These are phyloP conservation scores for Hedychridium roseum DNA, from an alignment of 2,888 invertebrate genomes.

Conservation along the genomic window DNA sequence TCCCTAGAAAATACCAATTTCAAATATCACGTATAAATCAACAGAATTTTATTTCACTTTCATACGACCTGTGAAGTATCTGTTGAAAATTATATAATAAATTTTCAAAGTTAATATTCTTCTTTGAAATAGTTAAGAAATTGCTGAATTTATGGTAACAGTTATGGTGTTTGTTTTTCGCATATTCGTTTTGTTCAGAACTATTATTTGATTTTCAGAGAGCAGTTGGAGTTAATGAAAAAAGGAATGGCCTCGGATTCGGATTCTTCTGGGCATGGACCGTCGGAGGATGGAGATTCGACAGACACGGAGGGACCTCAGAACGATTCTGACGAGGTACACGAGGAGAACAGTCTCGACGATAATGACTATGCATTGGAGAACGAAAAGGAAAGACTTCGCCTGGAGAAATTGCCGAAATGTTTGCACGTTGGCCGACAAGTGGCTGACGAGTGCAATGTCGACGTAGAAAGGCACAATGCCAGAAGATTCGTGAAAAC, in stretches of 20 bases:
- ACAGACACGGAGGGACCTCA: constrained; percentile 59
- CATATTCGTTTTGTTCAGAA: neutral
- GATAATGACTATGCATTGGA: constrained; percentile 57
- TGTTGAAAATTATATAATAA: too few species aligned
- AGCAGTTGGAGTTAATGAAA: constrained; percentile 61
- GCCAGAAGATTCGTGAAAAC: constrained; percentile 85
- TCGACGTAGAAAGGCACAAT: constrained; percentile 86
- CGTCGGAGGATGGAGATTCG: constrained; percentile 58
- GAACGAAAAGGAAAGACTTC: constrained; percentile 61
- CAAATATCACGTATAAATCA: too few species aligned
- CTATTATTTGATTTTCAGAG: constrained; percentile 35
- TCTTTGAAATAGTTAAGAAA: too few species aligned
- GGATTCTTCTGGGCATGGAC: constrained; percentile 59
- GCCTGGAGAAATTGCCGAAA: constrained; percentile 69
- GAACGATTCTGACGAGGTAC: constrained; percentile 54
- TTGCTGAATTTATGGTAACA: neutral
- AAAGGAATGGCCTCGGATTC: constrained; percentile 56
- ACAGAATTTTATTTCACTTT: too few species aligned
- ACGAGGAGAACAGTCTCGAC: constrained; percentile 50
- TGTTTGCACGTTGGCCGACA: constrained; percentile 66
- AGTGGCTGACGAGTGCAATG: constrained; percentile 71
- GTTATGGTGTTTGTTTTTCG: neutral
- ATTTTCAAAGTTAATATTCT: too few species aligned
- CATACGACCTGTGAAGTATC: too few species aligned
- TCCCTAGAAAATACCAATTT: too few species aligned